Evolutionary conservation across 2,113 vertebrate species (phyloP), one percentile per base, ranked within the genome.

Genomic region (Siphamia tubifer): DNA sequence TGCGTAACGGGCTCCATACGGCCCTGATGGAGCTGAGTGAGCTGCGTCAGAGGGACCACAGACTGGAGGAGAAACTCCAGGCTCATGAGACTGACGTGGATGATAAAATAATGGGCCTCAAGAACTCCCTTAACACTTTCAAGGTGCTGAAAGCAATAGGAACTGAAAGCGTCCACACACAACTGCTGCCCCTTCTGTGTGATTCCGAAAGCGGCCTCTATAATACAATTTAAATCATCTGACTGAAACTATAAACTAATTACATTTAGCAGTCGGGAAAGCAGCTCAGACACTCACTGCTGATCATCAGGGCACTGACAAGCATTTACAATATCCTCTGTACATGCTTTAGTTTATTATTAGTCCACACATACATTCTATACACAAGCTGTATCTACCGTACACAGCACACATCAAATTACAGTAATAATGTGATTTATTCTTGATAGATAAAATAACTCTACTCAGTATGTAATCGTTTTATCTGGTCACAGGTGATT

Each of bases 71-170:
- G 84, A 94, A 94, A 74, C 92, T 98, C 28, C 94, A 93, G 76
- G 92, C 91, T 27, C 94, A 95, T 68, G 93, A 91, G 58, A 96
- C 92, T 31, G 94, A 98, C 21, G 95, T 95, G 84, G 95, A 96
- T 34, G 94, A 99, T 74, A 96, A 95, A 83, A 95, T 98, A 72
- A 94, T 95, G 3, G 93, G 95, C 73, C 93, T 99, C 87, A 97
- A 96, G 87, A 98, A 98, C 69, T 95, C 94, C 1, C 89, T 99
- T 30, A 97, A 95, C 89, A 95, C 94, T 0, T 94, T 99, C 69
- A 97, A 98, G 96, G 97, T 97, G 79, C 42, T 15, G 54, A 6
- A 57, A 15, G 5, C 3, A 4, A 24, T 1, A 30, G 20, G 32
- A 6, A 49, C 9, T 1, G 2, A 20, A 32, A 11, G 55, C 35